Evolutionary conservation across 2,797 vertebrate species (phyloP), one percentile per base, ranked within the genome.

Genomic region (Chiroxiphia lanceolata): DNA sequence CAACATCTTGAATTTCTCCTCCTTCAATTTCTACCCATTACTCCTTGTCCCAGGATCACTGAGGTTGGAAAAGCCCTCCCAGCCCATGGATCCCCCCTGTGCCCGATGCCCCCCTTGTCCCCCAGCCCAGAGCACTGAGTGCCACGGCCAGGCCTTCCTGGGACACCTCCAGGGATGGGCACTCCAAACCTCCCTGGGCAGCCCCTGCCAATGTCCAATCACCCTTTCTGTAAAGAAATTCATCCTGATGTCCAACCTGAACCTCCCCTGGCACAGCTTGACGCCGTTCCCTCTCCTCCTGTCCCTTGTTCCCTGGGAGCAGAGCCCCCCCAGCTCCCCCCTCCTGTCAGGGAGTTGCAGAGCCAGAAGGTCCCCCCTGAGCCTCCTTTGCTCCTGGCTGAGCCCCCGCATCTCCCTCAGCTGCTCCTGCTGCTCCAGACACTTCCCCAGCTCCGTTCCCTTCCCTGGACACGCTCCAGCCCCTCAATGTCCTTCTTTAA

Each of bases 201-300:
- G 13, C 44, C 6, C 31, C 12, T 63, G 0, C 21, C 12, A 5
- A 18, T 9, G 19, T 20, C 20, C 40, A 4, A 50, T 4, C 48
- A 0, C 17, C 36, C 17, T 26, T 31, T 11, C 44, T 25, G 18
- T 1, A 9, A 15, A 13, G 4, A 36, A 67, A 59, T 36, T 59
- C 10, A 6, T 18, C 14, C 33, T 51, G 2, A 12, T 27, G 11
- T 5, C 20, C 53, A 18, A 6, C 1, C 10, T 51, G 4, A 45
- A 2, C 18, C 38, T 1, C 1, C 11, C 1, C 21, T 36, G 33
- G 26, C 5, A 0, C 9, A 67, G 0, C 6, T 0, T 3, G 51
- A 20, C 20, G 51, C 36, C 1, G 0, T 50, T 67, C 3, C 44
- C 10, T 36, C 53, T 59, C 0, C 3, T 75, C 21, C 82, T 68